phyloP scores from a whole-genome alignment of 2,888 invertebrate species.

The Heliconius ethilla region DNA sequence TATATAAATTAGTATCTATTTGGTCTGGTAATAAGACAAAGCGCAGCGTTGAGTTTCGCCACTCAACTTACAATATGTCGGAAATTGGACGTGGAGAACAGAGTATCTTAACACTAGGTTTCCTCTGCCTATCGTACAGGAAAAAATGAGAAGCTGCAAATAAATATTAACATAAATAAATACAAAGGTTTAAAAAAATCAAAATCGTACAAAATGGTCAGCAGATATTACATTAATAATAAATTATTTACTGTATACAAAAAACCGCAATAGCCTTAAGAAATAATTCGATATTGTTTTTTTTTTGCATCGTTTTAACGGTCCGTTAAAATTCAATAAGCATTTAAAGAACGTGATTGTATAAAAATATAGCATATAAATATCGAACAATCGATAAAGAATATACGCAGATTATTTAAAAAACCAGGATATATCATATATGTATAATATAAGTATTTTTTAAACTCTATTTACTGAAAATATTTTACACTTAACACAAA shows the following conservation, averaged over 20 bases:
- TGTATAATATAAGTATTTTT: neutral
- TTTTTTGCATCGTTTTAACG: constrained; percentile 7
- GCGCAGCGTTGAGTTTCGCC: too few relatives aligned
- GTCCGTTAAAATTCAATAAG: constrained; percentile 1
- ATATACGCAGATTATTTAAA: neutral
- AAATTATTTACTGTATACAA: neutral
- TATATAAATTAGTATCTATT: neutral
- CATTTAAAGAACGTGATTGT: neutral
- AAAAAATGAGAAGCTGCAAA: neutral
- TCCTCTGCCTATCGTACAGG: neutral
- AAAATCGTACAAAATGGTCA: neutral
- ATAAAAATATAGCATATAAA: neutral
- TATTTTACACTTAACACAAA: neutral
- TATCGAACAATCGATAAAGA: neutral
- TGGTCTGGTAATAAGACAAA: too few relatives aligned
- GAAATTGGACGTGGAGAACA: too few relatives aligned
- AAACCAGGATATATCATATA: neutral
- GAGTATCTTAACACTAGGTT: too few relatives aligned
- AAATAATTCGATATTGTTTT: constrained; percentile 2
- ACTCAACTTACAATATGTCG: too few relatives aligned
- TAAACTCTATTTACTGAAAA: neutral
- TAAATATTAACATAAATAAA: neutral
- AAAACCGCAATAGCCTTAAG: constrained; percentile 9
- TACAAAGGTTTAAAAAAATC: neutral
- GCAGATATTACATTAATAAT: neutral